These are phyloP conservation scores for Phytoseiulus persimilis DNA, from an alignment of 2,888 invertebrate genomes.

Conservation along the genomic window DNA sequence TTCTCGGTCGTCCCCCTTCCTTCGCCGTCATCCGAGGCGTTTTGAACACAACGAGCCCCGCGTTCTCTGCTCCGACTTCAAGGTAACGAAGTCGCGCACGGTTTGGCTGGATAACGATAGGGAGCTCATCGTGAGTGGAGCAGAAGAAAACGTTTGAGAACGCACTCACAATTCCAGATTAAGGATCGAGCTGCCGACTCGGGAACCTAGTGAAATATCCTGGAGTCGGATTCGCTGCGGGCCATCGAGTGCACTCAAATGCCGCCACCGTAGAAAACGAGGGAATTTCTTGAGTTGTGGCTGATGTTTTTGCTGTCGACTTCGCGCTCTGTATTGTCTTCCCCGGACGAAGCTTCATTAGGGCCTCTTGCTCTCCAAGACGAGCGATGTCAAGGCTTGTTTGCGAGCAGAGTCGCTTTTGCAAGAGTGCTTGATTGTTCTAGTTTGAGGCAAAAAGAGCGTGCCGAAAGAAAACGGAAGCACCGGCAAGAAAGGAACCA, in stretches of 20 bases:
- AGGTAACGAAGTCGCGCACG: neutral
- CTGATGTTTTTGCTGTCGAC: neutral
- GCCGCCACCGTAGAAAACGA: too few species aligned
- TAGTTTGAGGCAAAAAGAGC: neutral
- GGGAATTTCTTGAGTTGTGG: neutral
- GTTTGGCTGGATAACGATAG: neutral
- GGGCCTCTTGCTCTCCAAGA: neutral
- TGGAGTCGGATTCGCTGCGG: too few species aligned
- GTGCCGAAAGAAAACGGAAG: neutral
- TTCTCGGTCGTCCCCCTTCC: neutral
- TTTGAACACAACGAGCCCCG: neutral
- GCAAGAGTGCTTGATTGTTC: neutral
- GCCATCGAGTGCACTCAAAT: too few species aligned
- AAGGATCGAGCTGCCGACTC: too few species aligned
- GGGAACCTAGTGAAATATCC: too few species aligned
- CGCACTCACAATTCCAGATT: too few species aligned
- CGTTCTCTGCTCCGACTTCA: neutral
- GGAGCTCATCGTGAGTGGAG: neutral
- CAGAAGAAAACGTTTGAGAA: neutral
- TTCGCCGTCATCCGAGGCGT: neutral
- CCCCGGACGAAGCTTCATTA: neutral
- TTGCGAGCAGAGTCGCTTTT: neutral
- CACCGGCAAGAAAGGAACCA: neutral
- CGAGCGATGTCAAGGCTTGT: neutral
- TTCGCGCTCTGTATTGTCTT: neutral